Conservation (phyloP, 1,140 invertebrate genomes). For the Eufriesea mexicana region DNA sequence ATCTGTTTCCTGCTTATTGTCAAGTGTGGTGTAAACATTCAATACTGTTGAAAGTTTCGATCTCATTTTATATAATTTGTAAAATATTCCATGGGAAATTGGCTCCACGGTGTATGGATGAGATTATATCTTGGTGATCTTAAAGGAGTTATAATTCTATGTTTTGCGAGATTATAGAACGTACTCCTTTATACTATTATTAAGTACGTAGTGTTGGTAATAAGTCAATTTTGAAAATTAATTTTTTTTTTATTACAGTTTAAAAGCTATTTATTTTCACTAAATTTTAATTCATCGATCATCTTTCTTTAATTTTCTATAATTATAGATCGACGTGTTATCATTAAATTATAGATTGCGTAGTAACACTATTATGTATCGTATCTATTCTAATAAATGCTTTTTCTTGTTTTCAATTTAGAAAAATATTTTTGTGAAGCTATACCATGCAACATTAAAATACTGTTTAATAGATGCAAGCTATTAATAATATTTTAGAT, state of each 20-base stretch:
- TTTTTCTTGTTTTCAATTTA: too few relatives aligned
- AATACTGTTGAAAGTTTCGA: background rate
- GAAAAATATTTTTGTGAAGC: background rate
- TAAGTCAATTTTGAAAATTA: background rate
- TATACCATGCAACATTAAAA: background rate
- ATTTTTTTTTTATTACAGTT: background rate
- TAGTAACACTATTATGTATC: too few relatives aligned
- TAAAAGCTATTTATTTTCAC: background rate
- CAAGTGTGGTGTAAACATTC: background rate
- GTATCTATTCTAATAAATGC: background rate
- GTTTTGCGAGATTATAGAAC: background rate
- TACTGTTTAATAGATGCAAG: background rate
- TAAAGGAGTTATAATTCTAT: background rate
- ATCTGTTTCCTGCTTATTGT: conserved; percentile 28
- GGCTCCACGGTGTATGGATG: background rate
- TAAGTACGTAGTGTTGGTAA: background rate
- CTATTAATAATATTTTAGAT: background rate
- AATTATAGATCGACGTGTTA: background rate
- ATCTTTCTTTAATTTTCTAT: background rate
- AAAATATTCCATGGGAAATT: background rate
- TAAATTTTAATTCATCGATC: background rate
- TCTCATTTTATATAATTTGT: background rate
- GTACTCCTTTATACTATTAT: background rate
- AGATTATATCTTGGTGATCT: background rate
- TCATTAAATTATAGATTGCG: background rate